Conservation (phyloP, 2,888 invertebrate genomes). For the Diarsia dahlii region DNA sequence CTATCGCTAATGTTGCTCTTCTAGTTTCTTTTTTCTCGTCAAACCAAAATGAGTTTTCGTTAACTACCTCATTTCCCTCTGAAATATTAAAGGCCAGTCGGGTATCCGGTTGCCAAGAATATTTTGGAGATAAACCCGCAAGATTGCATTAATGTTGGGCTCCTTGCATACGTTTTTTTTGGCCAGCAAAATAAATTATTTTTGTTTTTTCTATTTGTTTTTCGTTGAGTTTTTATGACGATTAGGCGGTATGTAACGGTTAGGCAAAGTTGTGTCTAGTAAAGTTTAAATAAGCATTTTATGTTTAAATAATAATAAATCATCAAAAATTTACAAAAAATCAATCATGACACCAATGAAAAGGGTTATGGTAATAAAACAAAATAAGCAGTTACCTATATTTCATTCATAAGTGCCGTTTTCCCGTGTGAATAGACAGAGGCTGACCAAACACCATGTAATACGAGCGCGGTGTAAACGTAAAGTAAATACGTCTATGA, state of each 20-base stretch:
- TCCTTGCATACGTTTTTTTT: constrained; percentile 30
- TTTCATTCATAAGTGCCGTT: too few species aligned
- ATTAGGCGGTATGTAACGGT: background rate
- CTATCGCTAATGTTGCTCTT: constrained; percentile 56
- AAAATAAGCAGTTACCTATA: too few species aligned
- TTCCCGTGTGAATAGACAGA: too few species aligned
- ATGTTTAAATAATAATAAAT: background rate
- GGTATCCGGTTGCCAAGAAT: constrained; percentile 59
- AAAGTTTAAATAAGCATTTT: background rate
- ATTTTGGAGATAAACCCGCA: constrained; percentile 55
- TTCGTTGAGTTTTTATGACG: background rate
- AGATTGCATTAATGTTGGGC: constrained; percentile 49
- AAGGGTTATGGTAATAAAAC: too few species aligned
- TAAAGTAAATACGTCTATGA: too few species aligned
- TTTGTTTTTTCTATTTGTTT: background rate
- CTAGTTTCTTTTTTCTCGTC: constrained; percentile 51
- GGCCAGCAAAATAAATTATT: background rate
- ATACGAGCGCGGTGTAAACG: too few species aligned
- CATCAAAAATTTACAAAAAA: background rate
- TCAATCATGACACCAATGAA: too few species aligned
- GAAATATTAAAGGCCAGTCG: constrained; percentile 54
- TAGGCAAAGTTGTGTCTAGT: background rate
- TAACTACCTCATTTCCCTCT: constrained; percentile 64
- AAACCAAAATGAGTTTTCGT: constrained; percentile 61
- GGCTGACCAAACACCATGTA: too few species aligned